Base-by-base conservation (phyloP, 1,140 invertebrate genomes). In the Trachelipus rathkii region DNA sequence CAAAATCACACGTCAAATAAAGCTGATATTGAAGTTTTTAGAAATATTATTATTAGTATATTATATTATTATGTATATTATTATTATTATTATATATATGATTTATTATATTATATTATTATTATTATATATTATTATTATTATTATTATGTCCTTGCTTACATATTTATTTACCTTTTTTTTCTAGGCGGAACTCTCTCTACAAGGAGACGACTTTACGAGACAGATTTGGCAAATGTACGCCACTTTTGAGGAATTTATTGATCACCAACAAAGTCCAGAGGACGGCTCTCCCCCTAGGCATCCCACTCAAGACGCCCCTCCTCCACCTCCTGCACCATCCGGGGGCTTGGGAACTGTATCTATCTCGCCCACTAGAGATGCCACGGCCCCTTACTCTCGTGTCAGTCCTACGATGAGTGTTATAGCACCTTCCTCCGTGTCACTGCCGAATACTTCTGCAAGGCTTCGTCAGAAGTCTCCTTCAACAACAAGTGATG, bases 141-240 rank as follows among this genome's bases (percentile, higher is more conserved):
- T 33, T 33, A 33, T 33, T 33, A 33, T 33, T 6, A 33, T 33
- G 1, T 33, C 33, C 6, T 33, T 3, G 6, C 6, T 33, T 33
- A 60, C 50, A 19, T 3, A 4, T 15, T 15, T 60, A 60, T 60
- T 19, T 60, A 19, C 50, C 50, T 60, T 60, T 1, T 60, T 8
- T 13, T 60, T 60, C 50, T 60, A 84, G 84, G 83, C 82, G 77
- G 83, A 84, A 75, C 76, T 84, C 75, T 82, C 83, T 11, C 80
- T 84, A 15, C 84, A 84, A 81, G 84, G 84, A 45, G 84, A 85
- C 82, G 84, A 84, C 81, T 84, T 84, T 75, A 83, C 82, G 10
- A 80, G 82, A 23, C 83, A 84, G 76, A 84, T 85, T 82, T 84
- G 82, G 83, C 83, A 84, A 73, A 85, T 85, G 84, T 85, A 85